Percentiles rank a stretch among this genome's conserved stretches.
Conservation (phyloP, 2,113 vertebrate genomes). For the Eulemur rufifrons region DNA sequence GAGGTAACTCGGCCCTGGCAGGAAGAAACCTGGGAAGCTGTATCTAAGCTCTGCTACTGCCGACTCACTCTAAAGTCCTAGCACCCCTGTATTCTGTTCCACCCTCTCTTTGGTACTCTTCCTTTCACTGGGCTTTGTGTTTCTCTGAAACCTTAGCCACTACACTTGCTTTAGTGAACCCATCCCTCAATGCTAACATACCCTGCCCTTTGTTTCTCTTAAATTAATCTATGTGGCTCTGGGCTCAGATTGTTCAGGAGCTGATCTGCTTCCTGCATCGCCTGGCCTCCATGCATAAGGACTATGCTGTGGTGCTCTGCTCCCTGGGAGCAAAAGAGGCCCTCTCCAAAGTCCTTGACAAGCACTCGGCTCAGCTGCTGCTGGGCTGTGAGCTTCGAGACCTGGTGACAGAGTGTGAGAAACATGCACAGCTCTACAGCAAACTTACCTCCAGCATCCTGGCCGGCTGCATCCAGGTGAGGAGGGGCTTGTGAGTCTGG, state of each 20-base stretch:
- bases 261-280: slow-evolving; percentile 91
- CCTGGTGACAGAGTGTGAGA: slow-evolving; percentile 91
- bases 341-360: slow-evolving; percentile 91
- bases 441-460: slow-evolving; percentile 94
- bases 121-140: not conserved
- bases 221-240: not conserved
- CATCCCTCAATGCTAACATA: not conserved
- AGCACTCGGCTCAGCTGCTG: slow-evolving; percentile 86
- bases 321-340: slow-evolving; percentile 88
- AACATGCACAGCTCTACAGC: slow-evolving; percentile 90
- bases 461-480: slow-evolving; percentile 96
- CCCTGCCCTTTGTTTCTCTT: not conserved
- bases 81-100: not conserved
- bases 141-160: not conserved
- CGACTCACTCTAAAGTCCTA: not conserved
- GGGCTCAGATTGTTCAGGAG: slow-evolving; percentile 89
- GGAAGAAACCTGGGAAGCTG: not conserved
- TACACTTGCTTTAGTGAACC: not conserved
- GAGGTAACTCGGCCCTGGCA: not conserved
- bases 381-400: slow-evolving; percentile 89
- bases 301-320: slow-evolving; percentile 94
- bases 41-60: not conserved
- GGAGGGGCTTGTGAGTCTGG: not conserved
- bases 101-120: not conserved
- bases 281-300: slow-evolving; percentile 92